A percentile compares a stretch with the other conserved stretches of the same genome.
Evolutionary conservation across 2,797 vertebrate species (phyloP).

Genomic region (Coregonus ussuriensis): DNA sequence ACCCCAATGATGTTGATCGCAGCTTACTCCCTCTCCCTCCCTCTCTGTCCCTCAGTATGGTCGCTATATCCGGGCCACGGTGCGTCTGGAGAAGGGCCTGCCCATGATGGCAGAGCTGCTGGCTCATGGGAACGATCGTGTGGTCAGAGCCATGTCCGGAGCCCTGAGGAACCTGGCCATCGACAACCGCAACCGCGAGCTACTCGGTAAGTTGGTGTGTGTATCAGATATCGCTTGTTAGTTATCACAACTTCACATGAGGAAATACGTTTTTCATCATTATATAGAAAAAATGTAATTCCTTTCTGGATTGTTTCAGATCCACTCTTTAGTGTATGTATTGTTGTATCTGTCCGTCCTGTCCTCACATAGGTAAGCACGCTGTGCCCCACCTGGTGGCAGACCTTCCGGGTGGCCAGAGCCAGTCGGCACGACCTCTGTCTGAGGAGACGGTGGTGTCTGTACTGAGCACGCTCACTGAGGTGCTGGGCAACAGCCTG

Average conservation of each 20-base stretch:
- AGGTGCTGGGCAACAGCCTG: conserved; percentile 89
- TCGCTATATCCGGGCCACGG: conserved; percentile 86
- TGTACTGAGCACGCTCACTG: conserved; percentile 89
- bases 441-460: conserved; percentile 94
- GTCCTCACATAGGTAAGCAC: conserved; percentile 83
- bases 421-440: conserved; percentile 79
- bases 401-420: conserved; percentile 88
- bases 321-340: neutral
- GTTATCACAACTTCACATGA: neutral
- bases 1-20: neutral
- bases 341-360: neutral
- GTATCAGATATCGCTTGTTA: neutral
- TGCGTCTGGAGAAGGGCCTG: conserved; percentile 94
- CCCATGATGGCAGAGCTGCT: conserved; percentile 93
- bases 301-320: neutral
- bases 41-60: conserved; percentile 79
- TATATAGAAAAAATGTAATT: too few relatives aligned
- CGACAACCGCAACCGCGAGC: conserved; percentile 90
- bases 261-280: neutral
- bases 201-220: conserved; percentile 82
- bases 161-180: conserved; percentile 94
- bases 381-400: conserved; percentile 88
- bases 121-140: conserved; percentile 85
- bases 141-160: conserved; percentile 92
- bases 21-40: neutral